Evolutionary conservation across 2,888 invertebrate species (phyloP).

Genomic region (Aleiodes leptofemur): DNA sequence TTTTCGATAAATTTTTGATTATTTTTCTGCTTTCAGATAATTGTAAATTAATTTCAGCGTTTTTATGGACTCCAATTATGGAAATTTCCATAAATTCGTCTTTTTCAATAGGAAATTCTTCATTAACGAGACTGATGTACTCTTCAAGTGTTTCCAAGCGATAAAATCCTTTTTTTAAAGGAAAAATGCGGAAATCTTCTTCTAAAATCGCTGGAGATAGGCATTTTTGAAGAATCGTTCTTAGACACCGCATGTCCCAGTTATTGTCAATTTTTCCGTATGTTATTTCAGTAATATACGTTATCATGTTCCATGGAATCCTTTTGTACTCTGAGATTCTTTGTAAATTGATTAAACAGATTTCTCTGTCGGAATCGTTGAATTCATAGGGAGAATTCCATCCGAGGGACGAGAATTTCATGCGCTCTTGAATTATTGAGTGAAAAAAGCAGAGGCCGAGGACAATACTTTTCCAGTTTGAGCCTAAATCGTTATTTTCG

Average conservation of each 20-base stretch:
- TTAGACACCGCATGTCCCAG: conserved; percentile 84
- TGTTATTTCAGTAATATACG: conserved; percentile 91
- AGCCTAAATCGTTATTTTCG: conserved; percentile 81
- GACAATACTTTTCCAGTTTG: conserved; percentile 86
- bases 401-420: conserved; percentile 91
- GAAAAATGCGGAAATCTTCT: conserved; percentile 85
- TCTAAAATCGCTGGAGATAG: conserved; percentile 84
- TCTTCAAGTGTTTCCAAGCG: conserved; percentile 87
- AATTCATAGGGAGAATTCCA: conserved; percentile 94
- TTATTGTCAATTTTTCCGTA: conserved; percentile 90
- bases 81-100: conserved; percentile 82
- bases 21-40: conserved; percentile 87
- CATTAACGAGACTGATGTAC: conserved; percentile 86
- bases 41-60: conserved; percentile 91
- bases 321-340: conserved; percentile 85
- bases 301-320: conserved; percentile 93
- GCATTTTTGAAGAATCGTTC: conserved; percentile 89
- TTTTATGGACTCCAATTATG: conserved; percentile 89
- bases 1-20: conserved; percentile 86
- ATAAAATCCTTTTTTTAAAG: conserved; percentile 85
- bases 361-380: conserved; percentile 92
- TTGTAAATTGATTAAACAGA: background rate
- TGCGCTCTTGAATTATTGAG: conserved; percentile 88
- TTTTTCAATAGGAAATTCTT: conserved; percentile 86
- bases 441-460: conserved; percentile 92